These are phyloP conservation scores for Anser brachyrhynchus DNA, from an alignment of 2,113 vertebrate species.

Conservation along the genomic window DNA sequence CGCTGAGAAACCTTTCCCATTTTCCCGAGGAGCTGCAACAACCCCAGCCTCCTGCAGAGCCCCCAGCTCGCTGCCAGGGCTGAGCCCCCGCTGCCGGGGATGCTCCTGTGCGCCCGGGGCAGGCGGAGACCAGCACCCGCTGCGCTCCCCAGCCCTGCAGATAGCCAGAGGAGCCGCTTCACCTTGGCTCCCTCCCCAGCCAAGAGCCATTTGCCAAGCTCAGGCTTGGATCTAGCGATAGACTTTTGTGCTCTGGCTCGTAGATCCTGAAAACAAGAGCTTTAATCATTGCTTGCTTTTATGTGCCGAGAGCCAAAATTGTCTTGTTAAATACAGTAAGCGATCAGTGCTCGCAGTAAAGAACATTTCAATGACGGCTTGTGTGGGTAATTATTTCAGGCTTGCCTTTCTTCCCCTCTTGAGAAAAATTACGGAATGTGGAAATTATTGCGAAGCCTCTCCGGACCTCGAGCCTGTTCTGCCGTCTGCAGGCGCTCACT, in stretches of 20 bases:
- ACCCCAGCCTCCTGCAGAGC: background rate
- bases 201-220: constrained; percentile 19
- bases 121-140: background rate
- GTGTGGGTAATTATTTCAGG: constrained; percentile 55
- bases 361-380: constrained; percentile 45
- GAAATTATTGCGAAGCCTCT: constrained; percentile 50
- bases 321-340: constrained; percentile 58
- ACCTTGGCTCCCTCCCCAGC: background rate
- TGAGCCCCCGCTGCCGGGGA: accelerated
- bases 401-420: constrained; percentile 48
- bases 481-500: accelerated
- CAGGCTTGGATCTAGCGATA: background rate
- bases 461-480: background rate
- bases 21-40: background rate
- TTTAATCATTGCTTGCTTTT: constrained; percentile 58
- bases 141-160: background rate
- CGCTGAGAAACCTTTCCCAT: background rate
- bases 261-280: constrained; percentile 35
- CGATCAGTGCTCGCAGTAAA: constrained; percentile 26
- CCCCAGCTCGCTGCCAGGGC: background rate
- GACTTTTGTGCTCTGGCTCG: constrained; percentile 57
- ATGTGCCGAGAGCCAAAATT: background rate
- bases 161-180: background rate
- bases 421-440: constrained; percentile 40
- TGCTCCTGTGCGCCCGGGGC: accelerated